phyloP scores from a whole-genome alignment of 1,140 invertebrate genomes.

The Ridgeia piscesae region DNA sequence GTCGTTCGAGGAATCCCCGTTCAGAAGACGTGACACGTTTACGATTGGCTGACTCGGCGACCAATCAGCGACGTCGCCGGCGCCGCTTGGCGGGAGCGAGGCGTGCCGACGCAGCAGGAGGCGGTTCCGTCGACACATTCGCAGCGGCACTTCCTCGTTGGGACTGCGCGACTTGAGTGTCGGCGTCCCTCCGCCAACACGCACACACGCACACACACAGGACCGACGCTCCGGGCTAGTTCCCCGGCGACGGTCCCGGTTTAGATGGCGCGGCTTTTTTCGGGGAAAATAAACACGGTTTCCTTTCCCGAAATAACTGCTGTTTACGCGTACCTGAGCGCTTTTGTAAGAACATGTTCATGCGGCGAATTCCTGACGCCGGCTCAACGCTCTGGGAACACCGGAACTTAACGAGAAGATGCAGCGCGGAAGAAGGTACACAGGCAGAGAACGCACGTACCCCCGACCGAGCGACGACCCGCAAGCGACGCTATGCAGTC shows the following conservation, averaged over 20 bases:
- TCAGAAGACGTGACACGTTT: not conserved
- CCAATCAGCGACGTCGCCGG: not conserved
- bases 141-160: not conserved
- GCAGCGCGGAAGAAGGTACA: not conserved
- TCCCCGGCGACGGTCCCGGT: not conserved
- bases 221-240: not conserved
- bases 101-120: slow-evolving; percentile 9
- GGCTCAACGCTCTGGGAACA: not conserved
- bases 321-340: slow-evolving; percentile 11
- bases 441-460: not conserved
- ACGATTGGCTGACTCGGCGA: not conserved
- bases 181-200: not conserved
- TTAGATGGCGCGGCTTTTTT: not conserved
- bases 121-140: not conserved
- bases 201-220: no score
- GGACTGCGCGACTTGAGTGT: not conserved
- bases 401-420: not conserved
- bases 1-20: not conserved
- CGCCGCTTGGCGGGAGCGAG: not conserved
- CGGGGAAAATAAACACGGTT: not conserved
- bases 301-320: slow-evolving; percentile 5
- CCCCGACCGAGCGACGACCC: no score
- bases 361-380: not conserved
- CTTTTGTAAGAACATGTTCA: slow-evolving; percentile 14
- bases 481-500: not conserved